These are phyloP conservation scores for Lynx canadensis DNA, from an alignment of 2,113 vertebrate genomes.

Conservation along the genomic window DNA sequence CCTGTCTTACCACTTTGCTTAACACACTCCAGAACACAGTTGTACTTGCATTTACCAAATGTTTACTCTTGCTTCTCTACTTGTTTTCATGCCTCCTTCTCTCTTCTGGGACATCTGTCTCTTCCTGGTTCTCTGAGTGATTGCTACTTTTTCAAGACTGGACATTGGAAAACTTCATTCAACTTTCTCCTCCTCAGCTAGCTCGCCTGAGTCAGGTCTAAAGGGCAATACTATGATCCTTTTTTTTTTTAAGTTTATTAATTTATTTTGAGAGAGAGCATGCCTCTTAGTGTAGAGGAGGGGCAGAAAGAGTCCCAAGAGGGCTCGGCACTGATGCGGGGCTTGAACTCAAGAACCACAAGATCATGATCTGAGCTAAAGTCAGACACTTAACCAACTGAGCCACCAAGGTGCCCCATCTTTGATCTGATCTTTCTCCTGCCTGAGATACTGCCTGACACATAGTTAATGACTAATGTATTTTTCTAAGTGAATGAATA, in stretches of 20 bases:
- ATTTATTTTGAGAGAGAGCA: no score
- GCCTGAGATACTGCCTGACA: background rate
- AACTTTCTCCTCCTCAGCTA: background rate
- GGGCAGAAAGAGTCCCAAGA: no score
- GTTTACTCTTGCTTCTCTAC: background rate
- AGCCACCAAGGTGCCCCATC: no score
- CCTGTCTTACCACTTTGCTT: background rate
- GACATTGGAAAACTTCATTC: background rate
- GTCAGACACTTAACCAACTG: no score
- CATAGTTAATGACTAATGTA: background rate
- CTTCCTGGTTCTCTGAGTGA: background rate
- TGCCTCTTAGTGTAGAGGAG: no score
- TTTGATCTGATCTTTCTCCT: background rate
- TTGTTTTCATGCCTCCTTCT: background rate
- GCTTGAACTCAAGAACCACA: no score
- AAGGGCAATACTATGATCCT: background rate
- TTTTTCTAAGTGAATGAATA: slow-evolving; percentile 12
- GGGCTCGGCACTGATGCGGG: no score
- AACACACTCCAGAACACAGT: background rate
- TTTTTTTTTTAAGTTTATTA: background rate
- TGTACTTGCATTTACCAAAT: background rate
- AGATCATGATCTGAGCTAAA: no score
- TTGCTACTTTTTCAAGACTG: background rate
- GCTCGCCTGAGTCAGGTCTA: background rate
- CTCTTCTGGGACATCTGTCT: background rate